Evolutionary conservation across 2,888 invertebrate species (phyloP).

Genomic region (Acrocera orbiculus): DNA sequence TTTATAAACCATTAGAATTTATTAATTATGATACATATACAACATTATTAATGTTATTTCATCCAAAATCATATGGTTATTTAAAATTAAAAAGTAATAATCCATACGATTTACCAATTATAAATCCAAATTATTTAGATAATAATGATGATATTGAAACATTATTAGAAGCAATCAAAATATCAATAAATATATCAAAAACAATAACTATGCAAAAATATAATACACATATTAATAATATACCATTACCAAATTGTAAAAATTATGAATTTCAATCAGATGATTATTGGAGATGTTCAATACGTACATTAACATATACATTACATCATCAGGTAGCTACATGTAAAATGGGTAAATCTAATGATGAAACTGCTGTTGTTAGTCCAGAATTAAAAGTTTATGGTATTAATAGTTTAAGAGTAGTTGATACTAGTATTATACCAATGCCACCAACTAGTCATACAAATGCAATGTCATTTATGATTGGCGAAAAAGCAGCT

Average conservation of each 20-base stretch:
- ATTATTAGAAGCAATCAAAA: slow-evolving; percentile 41
- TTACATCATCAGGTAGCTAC: slow-evolving; percentile 45
- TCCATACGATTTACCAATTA: slow-evolving; percentile 55
- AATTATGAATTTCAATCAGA: slow-evolving; percentile 35
- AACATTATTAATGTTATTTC: slow-evolving; percentile 45
- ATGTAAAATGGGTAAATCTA: slow-evolving; percentile 46
- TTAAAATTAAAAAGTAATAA: slow-evolving; percentile 48
- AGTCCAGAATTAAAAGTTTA: slow-evolving; percentile 40
- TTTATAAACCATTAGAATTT: slow-evolving; percentile 37
- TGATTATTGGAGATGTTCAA: slow-evolving; percentile 49
- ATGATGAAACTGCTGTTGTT: slow-evolving; percentile 42
- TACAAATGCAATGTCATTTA: slow-evolving; percentile 44
- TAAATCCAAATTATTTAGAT: slow-evolving; percentile 64
- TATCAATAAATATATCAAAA: slow-evolving; percentile 35
- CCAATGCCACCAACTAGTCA: slow-evolving; percentile 43
- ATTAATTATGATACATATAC: slow-evolving; percentile 37
- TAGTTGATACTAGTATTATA: slow-evolving; percentile 46
- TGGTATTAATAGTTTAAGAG: slow-evolving; percentile 39
- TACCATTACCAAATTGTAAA: slow-evolving; percentile 35
- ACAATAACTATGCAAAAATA: slow-evolving; percentile 39
- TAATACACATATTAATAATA: slow-evolving; percentile 35
- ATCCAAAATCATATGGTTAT: slow-evolving; percentile 54
- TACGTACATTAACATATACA: slow-evolving; percentile 38
- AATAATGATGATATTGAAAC: slow-evolving; percentile 44
- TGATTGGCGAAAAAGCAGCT: slow-evolving; percentile 50